These are phyloP conservation scores for Amyelois transitella DNA, from an alignment of 1,140 invertebrate genomes.

Conservation along the genomic window DNA sequence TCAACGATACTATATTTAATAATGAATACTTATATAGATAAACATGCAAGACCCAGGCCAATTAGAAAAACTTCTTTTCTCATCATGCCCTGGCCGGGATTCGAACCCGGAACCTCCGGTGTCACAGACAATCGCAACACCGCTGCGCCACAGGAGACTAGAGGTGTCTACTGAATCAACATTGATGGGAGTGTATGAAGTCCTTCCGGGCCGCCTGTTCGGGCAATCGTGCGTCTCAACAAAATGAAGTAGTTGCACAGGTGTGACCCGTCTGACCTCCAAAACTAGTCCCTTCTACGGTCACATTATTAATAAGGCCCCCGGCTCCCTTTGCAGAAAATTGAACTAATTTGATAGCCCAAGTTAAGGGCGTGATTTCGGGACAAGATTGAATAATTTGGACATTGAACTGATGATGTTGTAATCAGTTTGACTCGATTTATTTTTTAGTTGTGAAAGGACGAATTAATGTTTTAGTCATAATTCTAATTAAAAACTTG, in stretches of 20 bases:
- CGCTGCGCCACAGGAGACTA: no score
- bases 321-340: neutral
- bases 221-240: neutral
- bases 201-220: neutral
- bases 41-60: no score
- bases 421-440: neutral
- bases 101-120: no score
- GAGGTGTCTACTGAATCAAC: neutral
- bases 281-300: neutral
- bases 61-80: no score
- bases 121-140: no score
- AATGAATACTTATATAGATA: no score
- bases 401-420: neutral
- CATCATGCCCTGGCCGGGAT: no score
- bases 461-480: neutral
- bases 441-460: no score
- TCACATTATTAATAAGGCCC: neutral
- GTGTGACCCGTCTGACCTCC: neutral
- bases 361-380: neutral
- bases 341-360: neutral
- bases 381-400: neutral
- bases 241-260: neutral
- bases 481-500: neutral
- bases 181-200: neutral
- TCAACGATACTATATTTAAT: no score